Base-by-base conservation (phyloP, 2,888 invertebrate genomes). In the Nymphalis c-album region DNA sequence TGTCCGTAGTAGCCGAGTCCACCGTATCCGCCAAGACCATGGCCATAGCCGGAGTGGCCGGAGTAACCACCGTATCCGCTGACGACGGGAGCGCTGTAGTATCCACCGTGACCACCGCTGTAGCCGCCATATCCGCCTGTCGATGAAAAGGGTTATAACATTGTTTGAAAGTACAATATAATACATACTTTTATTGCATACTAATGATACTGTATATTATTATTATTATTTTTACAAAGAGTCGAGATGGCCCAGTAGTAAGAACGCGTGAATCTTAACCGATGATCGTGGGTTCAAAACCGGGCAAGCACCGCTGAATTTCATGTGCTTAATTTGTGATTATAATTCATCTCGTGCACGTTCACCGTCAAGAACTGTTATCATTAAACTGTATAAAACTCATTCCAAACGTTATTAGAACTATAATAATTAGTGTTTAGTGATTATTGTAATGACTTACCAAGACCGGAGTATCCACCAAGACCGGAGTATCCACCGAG, bases 1-100 rank as follows among this genome's bases (percentile, higher is more conserved):
- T 87, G 85, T 67, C 80, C 77, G 74, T 80, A 79, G 68, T 76
- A 74, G 64, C 74, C 75, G 67, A 73, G 73, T 50, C 77, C 78
- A 50, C 83, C 82, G 69, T 85, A 81, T 16, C 80, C 81, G 67
- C 80, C 70, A 66, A 35, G 7, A 13, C 57, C 57, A 13, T 57
- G 40, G 0, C 57, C 57, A 13, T 76, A 77, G 13, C 82, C 79
- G 58, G 75, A 78, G 66, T 78, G 77, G 0, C 78, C 78, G 63
- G 78, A 77, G 40, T 77, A 73, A 48, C 81, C 80, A 64, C 76
- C 73, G 40, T 76, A 73, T 60, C 80, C 80, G 66, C 76, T 73
- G 35, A 60, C 60, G 18, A 65, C 20, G 22, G 67, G 67, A 7
- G 67, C 16, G 46, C 62, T 58, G 22, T 51, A 45, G 48, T 73